These are phyloP conservation scores for Momotus momota DNA, from an alignment of 2,797 vertebrate species.

Conservation along the genomic window DNA sequence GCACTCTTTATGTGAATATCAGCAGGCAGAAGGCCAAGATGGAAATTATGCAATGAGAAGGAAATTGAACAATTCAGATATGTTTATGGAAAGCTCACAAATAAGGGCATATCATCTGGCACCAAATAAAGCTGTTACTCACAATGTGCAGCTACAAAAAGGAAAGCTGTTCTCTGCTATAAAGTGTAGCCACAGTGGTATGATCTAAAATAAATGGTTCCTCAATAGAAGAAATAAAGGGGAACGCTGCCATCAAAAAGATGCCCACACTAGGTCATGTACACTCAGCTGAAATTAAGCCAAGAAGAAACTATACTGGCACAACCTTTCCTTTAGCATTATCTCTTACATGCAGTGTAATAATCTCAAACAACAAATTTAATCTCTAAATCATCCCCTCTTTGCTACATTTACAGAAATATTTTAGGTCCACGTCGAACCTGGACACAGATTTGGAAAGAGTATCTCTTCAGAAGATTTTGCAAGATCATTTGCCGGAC, in stretches of 20 bases:
- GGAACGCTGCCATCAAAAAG: not conserved
- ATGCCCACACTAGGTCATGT: not conserved
- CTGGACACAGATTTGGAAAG: not conserved
- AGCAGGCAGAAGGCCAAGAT: conserved; percentile 65
- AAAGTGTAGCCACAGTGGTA: conserved; percentile 10
- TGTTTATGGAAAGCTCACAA: conserved; percentile 74
- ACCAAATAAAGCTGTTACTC: conserved; percentile 76
- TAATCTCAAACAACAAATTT: not conserved
- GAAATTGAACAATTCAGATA: conserved; percentile 81
- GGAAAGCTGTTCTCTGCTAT: conserved; percentile 52
- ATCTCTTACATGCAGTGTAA: not conserved
- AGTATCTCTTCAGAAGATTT: not conserved
- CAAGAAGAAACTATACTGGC: not conserved
- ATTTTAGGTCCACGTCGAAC: not conserved
- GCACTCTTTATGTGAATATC: conserved; percentile 75
- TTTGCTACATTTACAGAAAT: not conserved
- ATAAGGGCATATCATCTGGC: conserved; percentile 75
- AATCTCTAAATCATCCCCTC: not conserved
- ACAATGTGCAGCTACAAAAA: conserved; percentile 62
- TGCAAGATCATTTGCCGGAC: not conserved
- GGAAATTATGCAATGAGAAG: conserved; percentile 77
- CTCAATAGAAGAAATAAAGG: conserved; percentile 7
- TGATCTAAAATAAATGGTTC: conserved; percentile 33
- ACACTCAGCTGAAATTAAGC: not conserved
- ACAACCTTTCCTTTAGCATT: not conserved